Evolutionary conservation across 2,888 invertebrate species (phyloP).

Genomic region (Drepanosiphum platanoidis): DNA sequence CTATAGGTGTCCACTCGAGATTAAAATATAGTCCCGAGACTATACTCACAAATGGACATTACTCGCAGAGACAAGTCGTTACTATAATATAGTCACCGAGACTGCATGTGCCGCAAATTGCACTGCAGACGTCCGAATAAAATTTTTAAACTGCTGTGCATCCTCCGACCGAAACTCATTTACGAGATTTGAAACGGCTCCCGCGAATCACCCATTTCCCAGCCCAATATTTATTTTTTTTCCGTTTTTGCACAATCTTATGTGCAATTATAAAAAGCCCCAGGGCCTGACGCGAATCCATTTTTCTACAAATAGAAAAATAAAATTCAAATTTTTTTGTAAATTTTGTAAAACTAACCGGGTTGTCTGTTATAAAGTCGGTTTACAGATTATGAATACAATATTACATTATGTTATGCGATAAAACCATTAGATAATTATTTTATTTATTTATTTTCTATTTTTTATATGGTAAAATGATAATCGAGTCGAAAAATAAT

Average conservation of each 20-base stretch:
- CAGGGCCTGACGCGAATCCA: too few species aligned
- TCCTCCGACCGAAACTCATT: not conserved
- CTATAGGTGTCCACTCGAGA: not conserved
- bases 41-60: not conserved
- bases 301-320: too few species aligned
- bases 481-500: too few species aligned
- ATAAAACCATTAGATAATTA: too few species aligned
- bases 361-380: too few species aligned
- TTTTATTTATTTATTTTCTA: too few species aligned
- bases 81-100: not conserved
- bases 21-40: not conserved
- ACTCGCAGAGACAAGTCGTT: not conserved
- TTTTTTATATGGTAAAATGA: too few species aligned
- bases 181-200: not conserved
- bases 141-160: not conserved
- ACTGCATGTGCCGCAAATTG: not conserved
- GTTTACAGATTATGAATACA: too few species aligned
- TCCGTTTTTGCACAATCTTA: conserved; percentile 15
- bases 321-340: too few species aligned
- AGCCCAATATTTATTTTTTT: not conserved
- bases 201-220: not conserved
- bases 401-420: too few species aligned
- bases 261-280: too few species aligned
- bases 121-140: not conserved
- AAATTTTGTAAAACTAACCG: too few species aligned